phyloP scores from a whole-genome alignment of 2,113 vertebrate species.

The Clinocottus analis region DNA sequence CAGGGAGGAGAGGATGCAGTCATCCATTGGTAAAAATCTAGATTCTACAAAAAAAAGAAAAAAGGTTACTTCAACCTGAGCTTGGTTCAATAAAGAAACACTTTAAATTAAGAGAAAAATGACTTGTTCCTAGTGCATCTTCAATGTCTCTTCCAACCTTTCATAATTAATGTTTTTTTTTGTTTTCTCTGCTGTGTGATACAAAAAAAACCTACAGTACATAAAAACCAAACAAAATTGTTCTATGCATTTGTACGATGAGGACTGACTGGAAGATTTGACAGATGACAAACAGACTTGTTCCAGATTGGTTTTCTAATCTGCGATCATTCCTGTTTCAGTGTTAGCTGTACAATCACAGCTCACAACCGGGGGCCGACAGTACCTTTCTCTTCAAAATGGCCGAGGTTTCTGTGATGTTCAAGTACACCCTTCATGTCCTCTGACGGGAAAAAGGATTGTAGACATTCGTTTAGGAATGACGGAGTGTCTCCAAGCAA shows the following conservation, averaged over 20 bases:
- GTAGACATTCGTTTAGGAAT: conserved; percentile 77
- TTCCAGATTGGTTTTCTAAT: background rate
- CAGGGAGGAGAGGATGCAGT: conserved; percentile 81
- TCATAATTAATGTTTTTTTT: background rate
- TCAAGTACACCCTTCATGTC: conserved; percentile 76
- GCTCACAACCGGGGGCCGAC: too few species aligned
- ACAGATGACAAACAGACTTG: background rate
- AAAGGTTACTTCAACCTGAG: background rate
- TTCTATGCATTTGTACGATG: background rate
- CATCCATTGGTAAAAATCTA: conserved; percentile 74
- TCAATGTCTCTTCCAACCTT: background rate
- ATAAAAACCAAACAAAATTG: background rate
- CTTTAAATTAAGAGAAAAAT: background rate
- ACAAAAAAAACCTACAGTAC: background rate
- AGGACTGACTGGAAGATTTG: background rate
- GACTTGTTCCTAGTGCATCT: background rate
- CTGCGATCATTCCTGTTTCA: background rate
- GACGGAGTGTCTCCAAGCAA: conserved; percentile 71
- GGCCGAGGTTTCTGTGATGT: conserved; percentile 76
- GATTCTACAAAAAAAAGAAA: conserved; percentile 53
- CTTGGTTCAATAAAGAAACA: background rate
- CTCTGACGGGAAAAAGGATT: conserved; percentile 64
- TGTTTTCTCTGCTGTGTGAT: background rate
- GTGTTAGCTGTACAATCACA: background rate
- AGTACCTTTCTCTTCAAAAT: conserved; percentile 76